Evolutionary conservation across 2,797 vertebrate genomes (phyloP), one percentile per base, ranked within the genome.

Genomic region (Moxostoma hubbsi): DNA sequence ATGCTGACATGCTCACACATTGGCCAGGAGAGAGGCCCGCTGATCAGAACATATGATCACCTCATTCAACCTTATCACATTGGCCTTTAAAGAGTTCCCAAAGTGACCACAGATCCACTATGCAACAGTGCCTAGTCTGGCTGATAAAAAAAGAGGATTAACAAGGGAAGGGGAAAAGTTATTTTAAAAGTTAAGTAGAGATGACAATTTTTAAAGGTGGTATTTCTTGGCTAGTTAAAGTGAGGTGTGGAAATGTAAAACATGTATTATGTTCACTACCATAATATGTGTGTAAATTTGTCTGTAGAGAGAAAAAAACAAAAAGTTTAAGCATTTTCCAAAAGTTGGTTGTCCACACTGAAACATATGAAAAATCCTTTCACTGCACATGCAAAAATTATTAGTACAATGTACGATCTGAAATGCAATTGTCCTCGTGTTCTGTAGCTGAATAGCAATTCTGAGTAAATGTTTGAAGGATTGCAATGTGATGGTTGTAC

Each of bases 31-130:
- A 76, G 67, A 62, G 43, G 54, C 80, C 73, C 1, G 70, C 83
- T 90, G 85, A 90, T 89, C 81, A 87, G 79, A 87, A 89, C 79
- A 73, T 85, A 82, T 82, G 76, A 88, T 88, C 87, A 78, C 84
- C 81, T 88, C 79, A 74, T 84, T 88, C 80, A 80, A 81, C 86
- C 87, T 88, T 87, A 88, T 90, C 89, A 84, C 79, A 57, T 69
- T 66, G 86, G 82, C 88, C 84, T 87, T 84, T 82, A 82, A 64
- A 76, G 54, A 65, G 68, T 77, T 68, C 50, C 77, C 68, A 62
- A 10, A 49, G 8, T 75, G 66, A 75, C 71, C 9, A 10, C 43
- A 57, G 58, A 55, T 10, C 0, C 15, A 8, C 24, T 4, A 0
- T 51, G 58, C 66, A 55, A 13, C 62, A 10, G 71, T 9, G 18